A percentile compares a stretch with the other conserved stretches of the same genome.
phyloP scores from a whole-genome alignment of 2,797 vertebrate genomes.

The Artibeus jamaicensis region DNA sequence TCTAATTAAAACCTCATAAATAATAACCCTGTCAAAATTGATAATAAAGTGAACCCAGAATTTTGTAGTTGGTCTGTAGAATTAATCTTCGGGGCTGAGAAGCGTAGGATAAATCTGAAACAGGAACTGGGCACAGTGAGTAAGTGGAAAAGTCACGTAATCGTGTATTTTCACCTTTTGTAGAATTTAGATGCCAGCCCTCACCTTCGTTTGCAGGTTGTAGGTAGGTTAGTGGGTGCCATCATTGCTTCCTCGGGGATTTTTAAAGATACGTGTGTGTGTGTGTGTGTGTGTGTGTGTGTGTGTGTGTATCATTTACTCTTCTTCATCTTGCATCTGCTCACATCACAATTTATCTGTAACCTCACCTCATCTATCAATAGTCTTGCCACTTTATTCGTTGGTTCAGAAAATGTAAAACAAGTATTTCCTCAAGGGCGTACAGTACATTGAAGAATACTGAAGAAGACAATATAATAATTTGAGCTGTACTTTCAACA shows the following conservation, averaged over 20 bases:
- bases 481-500: neutral
- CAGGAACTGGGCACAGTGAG: neutral
- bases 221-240: neutral
- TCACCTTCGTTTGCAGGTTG: neutral
- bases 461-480: neutral
- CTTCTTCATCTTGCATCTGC: neutral
- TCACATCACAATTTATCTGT: neutral
- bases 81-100: neutral
- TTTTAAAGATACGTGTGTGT: neutral
- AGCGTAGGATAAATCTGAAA: neutral
- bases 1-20: neutral
- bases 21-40: neutral
- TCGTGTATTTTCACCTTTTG: neutral
- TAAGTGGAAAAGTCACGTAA: neutral
- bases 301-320: neutral
- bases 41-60: neutral
- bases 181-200: neutral
- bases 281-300: no score
- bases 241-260: neutral
- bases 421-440: neutral
- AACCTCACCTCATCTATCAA: neutral
- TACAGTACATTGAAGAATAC: neutral
- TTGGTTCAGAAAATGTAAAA: slow-evolving; percentile 15
- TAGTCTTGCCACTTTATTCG: neutral
- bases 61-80: neutral